Base-by-base conservation (phyloP, 2,888 invertebrate genomes). In the Labia minor region DNA sequence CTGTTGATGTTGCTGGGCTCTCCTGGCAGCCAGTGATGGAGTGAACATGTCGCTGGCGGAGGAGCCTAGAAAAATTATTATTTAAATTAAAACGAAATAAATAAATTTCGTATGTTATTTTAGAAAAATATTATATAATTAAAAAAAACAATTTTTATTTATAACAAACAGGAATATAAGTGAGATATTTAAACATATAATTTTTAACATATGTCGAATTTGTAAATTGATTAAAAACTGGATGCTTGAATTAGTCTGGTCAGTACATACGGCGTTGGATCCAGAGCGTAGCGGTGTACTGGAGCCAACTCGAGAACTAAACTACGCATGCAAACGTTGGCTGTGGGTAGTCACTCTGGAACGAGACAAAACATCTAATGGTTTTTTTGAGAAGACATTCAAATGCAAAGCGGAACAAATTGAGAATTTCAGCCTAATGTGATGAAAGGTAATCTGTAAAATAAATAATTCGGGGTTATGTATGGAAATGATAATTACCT, bases 241-340 rank as follows among this genome's bases (percentile, higher is more conserved):
- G 49, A 10, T 14, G 49, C 6, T n/a, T n/a, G 49, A 49, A 49
- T 49, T 49, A 49, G 49, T 49, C 14, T 16, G 49, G 49, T 49
- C 49, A 49, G 49, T 49, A 49, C 49, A 49, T 49, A 49, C 49
- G 49, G 6, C 49, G 49, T 49, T 49, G 49, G 49, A 16, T 49
- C 49, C 49, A 49, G 49, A 49, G 49, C n/a, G 49, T 49, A 49
- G 49, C 49, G 49, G 49, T n/a, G 49, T 49, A 49, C 49, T 49
- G 49, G n/a, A 14, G 49, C 49, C 49, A 49, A 49, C 49, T 49
- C 49, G 49, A 14, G 49, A 49, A 49, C 49, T 49, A 49, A 49
- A 49, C 49, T 49, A 49, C 49, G 49, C 49, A 49, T 49, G 49
- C 49, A 49, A 49, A n/a, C 49, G 49, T 49, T 49, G 49, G 3